A percentile compares a stretch with the other conserved stretches of the same genome.
Evolutionary conservation across 2,888 invertebrate species (phyloP).

Genomic region (Protula sp.): DNA sequence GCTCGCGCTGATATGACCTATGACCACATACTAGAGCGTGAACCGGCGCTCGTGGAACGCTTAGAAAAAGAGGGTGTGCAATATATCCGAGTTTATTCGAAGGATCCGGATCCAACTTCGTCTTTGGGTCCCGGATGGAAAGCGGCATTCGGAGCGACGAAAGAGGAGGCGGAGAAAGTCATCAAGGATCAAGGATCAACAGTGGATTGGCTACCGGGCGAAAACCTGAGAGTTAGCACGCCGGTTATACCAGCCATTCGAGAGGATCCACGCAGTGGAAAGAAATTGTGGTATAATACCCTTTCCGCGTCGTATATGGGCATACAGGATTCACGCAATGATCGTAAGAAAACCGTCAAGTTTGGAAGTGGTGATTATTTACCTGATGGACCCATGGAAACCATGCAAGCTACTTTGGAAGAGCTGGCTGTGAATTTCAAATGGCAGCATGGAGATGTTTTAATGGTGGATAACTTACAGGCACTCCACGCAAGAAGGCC

Average conservation of each 20-base stretch:
- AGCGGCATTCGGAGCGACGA: constrained; percentile 31
- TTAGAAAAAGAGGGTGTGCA: constrained; percentile 26
- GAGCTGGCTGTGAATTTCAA: too few relatives aligned
- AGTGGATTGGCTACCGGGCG: constrained; percentile 31
- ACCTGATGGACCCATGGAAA: too few relatives aligned
- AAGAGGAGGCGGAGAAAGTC: constrained; percentile 27
- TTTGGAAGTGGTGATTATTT: too few relatives aligned
- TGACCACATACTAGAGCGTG: constrained; percentile 19
- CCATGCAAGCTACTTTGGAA: too few relatives aligned
- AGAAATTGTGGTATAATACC: constrained; percentile 37
- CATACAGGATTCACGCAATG: too few relatives aligned
- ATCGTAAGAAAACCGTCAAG: too few relatives aligned
- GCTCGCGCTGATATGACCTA: constrained; percentile 30
- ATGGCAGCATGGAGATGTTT: too few relatives aligned
- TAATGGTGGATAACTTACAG: too few relatives aligned
- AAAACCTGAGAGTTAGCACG: constrained; percentile 29
- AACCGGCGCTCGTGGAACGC: constrained; percentile 27
- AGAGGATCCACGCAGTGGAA: constrained; percentile 28
- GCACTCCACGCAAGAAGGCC: too few relatives aligned
- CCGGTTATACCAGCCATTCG: constrained; percentile 32
- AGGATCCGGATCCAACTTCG: too few relatives aligned
- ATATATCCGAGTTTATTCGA: too few relatives aligned
- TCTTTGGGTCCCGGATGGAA: constrained; percentile 41
- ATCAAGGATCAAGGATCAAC: constrained; percentile 28
- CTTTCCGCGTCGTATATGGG: too few relatives aligned